A percentile compares a stretch with the other conserved stretches of the same genome.
phyloP scores from a whole-genome alignment of 1,140 invertebrate species.

The Caenorhabditis remanei region DNA sequence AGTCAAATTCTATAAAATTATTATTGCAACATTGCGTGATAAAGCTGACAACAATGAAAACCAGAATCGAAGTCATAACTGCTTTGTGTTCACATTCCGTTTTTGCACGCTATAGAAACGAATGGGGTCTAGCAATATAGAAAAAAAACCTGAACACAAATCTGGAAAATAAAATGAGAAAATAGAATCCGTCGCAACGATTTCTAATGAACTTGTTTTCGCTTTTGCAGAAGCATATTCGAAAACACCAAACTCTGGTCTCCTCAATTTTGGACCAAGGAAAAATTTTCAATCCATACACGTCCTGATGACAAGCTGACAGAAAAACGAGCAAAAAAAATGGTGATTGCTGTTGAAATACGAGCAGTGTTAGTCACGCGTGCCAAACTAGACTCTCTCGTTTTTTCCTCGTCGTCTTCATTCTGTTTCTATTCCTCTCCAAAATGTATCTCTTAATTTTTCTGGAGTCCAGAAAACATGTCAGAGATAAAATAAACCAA shows the following conservation, averaged over 20 bases:
- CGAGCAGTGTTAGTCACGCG: constrained; percentile 53
- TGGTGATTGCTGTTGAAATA: constrained; percentile 56
- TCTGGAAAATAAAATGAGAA: not conserved
- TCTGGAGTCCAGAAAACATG: constrained; percentile 17
- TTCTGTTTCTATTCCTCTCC: constrained; percentile 23
- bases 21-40: too few relatives aligned
- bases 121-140: too few relatives aligned
- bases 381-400: constrained; percentile 53
- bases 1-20: too few relatives aligned
- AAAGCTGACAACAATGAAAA: too few relatives aligned
- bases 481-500: constrained; percentile 46
- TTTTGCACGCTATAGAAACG: too few relatives aligned
- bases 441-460: constrained; percentile 45
- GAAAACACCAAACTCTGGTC: constrained; percentile 4
- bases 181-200: not conserved
- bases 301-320: constrained; percentile 39
- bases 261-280: not conserved
- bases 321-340: constrained; percentile 28
- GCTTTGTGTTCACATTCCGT: too few relatives aligned
- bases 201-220: constrained; percentile 14
- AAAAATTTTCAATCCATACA: constrained; percentile 35
- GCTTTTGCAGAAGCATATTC: too few relatives aligned
- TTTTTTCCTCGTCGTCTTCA: constrained; percentile 1
- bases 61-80: too few relatives aligned
- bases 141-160: too few relatives aligned